Evolutionary conservation across 2,888 invertebrate genomes (phyloP).

Genomic region (Limnephilus lunatus): DNA sequence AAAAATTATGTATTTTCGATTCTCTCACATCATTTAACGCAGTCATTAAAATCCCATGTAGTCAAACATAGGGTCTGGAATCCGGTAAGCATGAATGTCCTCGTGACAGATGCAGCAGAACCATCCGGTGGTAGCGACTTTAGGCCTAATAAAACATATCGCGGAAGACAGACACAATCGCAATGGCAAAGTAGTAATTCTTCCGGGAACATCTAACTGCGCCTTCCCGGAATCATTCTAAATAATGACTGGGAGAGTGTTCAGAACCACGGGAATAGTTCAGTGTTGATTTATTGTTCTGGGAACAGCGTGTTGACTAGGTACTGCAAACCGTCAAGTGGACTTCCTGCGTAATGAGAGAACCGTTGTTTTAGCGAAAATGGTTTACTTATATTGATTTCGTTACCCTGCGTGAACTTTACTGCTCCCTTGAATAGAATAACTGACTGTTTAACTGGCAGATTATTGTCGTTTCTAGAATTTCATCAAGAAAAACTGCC

Average conservation of each 20-base stretch:
- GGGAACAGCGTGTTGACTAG: slow-evolving; percentile 50
- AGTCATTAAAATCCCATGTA: no score
- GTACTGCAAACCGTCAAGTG: slow-evolving; percentile 31
- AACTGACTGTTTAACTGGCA: slow-evolving; percentile 35
- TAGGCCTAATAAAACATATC: neutral
- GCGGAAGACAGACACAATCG: slow-evolving; percentile 42
- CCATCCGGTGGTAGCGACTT: neutral
- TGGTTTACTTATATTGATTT: slow-evolving; percentile 8
- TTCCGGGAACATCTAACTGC: slow-evolving; percentile 27
- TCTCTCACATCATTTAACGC: no score
- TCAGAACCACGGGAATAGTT: slow-evolving; percentile 31
- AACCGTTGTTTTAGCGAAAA: slow-evolving; percentile 13
- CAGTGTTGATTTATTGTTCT: slow-evolving; percentile 50
- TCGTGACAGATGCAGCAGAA: neutral
- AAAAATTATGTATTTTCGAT: neutral
- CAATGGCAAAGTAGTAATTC: slow-evolving; percentile 14
- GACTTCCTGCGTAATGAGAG: slow-evolving; percentile 44
- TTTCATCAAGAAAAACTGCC: neutral
- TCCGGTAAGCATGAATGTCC: neutral
- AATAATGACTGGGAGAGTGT: slow-evolving; percentile 16
- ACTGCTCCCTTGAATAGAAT: slow-evolving; percentile 26
- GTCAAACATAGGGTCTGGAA: neutral
- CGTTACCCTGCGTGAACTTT: slow-evolving; percentile 2
- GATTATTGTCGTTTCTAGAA: slow-evolving; percentile 40
- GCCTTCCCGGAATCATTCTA: slow-evolving; percentile 7